phyloP scores from a whole-genome alignment of 1,140 invertebrate species.

The Seison nebaliae region DNA sequence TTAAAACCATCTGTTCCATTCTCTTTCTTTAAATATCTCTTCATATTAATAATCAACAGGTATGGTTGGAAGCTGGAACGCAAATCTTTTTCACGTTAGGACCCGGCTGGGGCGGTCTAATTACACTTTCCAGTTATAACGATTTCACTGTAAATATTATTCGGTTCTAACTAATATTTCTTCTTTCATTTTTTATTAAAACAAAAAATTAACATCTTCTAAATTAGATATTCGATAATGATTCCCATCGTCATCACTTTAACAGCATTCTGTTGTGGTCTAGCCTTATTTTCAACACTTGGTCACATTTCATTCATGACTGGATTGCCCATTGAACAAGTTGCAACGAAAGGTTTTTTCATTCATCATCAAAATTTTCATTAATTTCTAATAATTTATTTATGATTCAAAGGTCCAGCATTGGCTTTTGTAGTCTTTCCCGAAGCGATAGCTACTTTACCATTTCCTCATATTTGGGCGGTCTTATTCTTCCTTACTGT shows the following conservation, averaged over 20 bases:
- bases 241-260: slow-evolving; percentile 44
- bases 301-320: slow-evolving; percentile 63
- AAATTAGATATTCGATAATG: slow-evolving; percentile 37
- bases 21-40: no score
- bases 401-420: slow-evolving; percentile 38
- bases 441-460: slow-evolving; percentile 57
- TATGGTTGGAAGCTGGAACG: slow-evolving; percentile 83
- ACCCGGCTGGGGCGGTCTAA: slow-evolving; percentile 72
- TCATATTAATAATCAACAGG: slow-evolving; percentile 45
- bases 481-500: slow-evolving; percentile 10
- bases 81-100: slow-evolving; percentile 92
- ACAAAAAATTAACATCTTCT: no score
- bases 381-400: not conserved
- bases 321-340: slow-evolving; percentile 47
- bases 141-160: slow-evolving; percentile 38
- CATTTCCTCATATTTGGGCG: slow-evolving; percentile 40
- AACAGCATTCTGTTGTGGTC: slow-evolving; percentile 65
- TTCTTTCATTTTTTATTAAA: not conserved
- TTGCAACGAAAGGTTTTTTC: slow-evolving; percentile 49
- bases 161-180: slow-evolving; percentile 20
- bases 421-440: slow-evolving; percentile 62
- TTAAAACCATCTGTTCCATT: no score
- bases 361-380: not conserved
- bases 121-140: slow-evolving; percentile 80
- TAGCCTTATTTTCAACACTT: slow-evolving; percentile 49